Percentiles rank a stretch among this genome's conserved stretches.
Evolutionary conservation across 2,113 vertebrate genomes (phyloP).

Genomic region (Colossoma macropomum): DNA sequence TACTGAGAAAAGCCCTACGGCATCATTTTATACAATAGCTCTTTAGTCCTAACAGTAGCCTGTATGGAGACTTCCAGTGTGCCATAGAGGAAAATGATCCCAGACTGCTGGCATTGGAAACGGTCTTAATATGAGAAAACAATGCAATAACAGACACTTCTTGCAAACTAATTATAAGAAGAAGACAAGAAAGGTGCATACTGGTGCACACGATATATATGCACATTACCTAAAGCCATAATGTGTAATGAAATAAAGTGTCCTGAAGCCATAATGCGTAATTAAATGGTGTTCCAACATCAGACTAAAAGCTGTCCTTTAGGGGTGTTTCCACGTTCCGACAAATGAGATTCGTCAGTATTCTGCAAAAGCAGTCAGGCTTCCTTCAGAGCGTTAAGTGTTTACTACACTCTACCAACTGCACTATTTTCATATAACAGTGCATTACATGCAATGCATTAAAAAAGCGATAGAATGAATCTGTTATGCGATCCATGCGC

Average conservation of each 20-base stretch:
- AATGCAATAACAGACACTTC: not conserved
- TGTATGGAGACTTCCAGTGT: not conserved
- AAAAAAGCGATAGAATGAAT: not conserved
- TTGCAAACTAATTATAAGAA: not conserved
- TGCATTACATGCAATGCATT: not conserved
- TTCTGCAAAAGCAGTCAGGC: not conserved
- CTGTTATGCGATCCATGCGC: too few relatives aligned
- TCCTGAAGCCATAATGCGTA: not conserved
- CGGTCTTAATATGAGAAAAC: not conserved
- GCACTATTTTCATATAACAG: not conserved
- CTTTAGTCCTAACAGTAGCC: not conserved
- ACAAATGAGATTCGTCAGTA: not conserved
- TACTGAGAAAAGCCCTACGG: too few relatives aligned
- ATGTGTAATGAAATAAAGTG: not conserved
- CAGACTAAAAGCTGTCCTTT: not conserved
- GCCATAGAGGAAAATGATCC: not conserved
- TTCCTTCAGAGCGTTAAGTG: not conserved
- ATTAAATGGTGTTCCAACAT: not conserved
- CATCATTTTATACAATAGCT: not conserved
- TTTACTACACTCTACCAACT: not conserved
- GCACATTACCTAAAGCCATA: not conserved
- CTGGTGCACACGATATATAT: not conserved
- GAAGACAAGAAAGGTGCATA: not conserved
- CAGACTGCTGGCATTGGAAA: not conserved
- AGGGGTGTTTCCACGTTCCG: not conserved